Evolutionary conservation across 2,113 vertebrate species (phyloP).

Genomic region (Garra rufa): DNA sequence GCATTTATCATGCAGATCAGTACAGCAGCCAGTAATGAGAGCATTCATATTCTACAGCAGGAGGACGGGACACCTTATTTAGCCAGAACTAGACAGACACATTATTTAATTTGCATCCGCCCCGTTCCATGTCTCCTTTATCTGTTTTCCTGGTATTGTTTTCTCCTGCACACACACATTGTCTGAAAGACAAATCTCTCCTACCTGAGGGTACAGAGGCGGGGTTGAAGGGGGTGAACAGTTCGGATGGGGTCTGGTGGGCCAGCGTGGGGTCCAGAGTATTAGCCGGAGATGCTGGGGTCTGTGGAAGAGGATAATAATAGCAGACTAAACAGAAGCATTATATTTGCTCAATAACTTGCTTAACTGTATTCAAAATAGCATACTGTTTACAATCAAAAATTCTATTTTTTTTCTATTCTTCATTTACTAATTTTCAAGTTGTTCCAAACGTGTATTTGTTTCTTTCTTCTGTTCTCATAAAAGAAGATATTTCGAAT

Average conservation of each 20-base stretch:
- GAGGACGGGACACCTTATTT: conserved; percentile 34
- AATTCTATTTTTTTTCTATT: too few relatives aligned
- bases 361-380: not conserved
- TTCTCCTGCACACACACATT: not conserved
- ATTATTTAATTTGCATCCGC: conserved; percentile 35
- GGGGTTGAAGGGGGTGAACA: conserved; percentile 92
- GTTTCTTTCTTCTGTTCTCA: not conserved
- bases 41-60: conserved; percentile 50
- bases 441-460: not conserved
- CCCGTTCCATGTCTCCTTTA: conserved; percentile 28
- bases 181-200: conserved; percentile 32
- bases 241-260: conserved; percentile 89
- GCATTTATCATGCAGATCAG: conserved; percentile 39
- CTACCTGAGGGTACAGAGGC: conserved; percentile 98
- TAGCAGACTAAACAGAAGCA: not conserved
- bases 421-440: not conserved
- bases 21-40: conserved; percentile 47
- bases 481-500: too few relatives aligned
- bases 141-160: conserved; percentile 23
- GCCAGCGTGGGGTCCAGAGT: conserved; percentile 90
- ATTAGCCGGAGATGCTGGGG: conserved; percentile 96
- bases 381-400: not conserved
- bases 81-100: conserved; percentile 33
- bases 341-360: not conserved
- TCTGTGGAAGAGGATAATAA: conserved; percentile 72